Base-by-base conservation (phyloP, 1,140 invertebrate genomes). In the Ptiloglossa arizonensis region DNA sequence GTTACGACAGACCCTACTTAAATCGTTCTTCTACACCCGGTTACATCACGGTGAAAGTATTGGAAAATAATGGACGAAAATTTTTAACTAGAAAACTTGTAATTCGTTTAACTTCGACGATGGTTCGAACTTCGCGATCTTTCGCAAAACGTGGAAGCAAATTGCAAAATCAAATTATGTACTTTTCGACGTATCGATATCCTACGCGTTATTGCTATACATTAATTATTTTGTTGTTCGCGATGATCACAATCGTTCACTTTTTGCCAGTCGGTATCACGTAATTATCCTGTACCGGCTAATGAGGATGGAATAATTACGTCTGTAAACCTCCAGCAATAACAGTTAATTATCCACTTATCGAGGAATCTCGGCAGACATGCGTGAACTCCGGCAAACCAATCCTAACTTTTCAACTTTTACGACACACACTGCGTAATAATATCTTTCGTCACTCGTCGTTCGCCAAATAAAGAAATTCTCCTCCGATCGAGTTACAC, bases 401-500 rank as follows among this genome's bases (percentile, higher is more conserved):
- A 68, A 38, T 57, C n/a, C 27, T 6, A 57, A 46, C 44, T 35
- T 66, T 76, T 52, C n/a, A n/a, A 57, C 9, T 19, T 48, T 35
- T n/a, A 6, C 41, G 48, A 29, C 44, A 44, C 24, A 9, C 54
- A n/a, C 35, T 13, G 19, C 32, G n/a, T 74, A 74, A 74, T 67
- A 67, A 74, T 35, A 67, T n/a, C 56, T 66, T 67, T 59, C 41
- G 22, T 38, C 63, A 22, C 29, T 69, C 52, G 41, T 41, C 27
- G 15, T 27, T 1, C 19, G 19, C 41, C 29, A 52, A 38, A 76
- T 46, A 35, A 76, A 56, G 66, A 32, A 69, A 69, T 69, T 22
- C 29, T 15, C 44, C 54, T 54, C 69, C 73, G 73, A 76, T 69
- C 73, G 59, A 27, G 73, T 59, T 75, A 38, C 73, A 50, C 73